These are phyloP conservation scores for Todiramphus saurophagus DNA, from an alignment of 2,113 vertebrate species.

Conservation along the genomic window DNA sequence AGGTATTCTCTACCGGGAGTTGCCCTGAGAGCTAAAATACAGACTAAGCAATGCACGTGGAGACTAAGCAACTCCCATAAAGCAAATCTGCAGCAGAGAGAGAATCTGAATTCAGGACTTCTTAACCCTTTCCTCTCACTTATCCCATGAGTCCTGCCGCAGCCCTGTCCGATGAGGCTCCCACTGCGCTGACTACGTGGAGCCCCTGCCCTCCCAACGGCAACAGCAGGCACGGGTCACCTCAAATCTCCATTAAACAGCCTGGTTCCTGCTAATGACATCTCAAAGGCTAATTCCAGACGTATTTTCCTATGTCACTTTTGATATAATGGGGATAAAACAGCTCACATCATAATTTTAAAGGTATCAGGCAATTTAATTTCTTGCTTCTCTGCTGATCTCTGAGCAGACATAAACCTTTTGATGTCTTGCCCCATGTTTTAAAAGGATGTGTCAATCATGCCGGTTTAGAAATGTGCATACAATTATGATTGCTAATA, in stretches of 20 bases:
- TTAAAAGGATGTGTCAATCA: conserved; percentile 7
- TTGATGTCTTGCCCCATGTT: background rate
- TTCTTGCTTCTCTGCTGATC: conserved; percentile 8
- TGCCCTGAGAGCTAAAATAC: background rate
- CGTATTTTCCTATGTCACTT: background rate
- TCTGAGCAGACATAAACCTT: background rate
- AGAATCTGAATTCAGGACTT: background rate
- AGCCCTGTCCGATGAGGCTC: background rate
- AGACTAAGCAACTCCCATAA: background rate
- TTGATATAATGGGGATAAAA: background rate
- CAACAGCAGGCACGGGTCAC: rapidly evolving
- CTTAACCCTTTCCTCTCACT: background rate
- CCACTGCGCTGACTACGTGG: rapidly evolving
- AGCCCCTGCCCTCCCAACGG: background rate
- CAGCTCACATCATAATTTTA: background rate
- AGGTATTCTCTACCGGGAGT: background rate
- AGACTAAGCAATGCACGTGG: background rate
- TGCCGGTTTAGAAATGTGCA: conserved; percentile 15
- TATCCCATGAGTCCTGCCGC: background rate
- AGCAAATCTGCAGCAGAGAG: background rate
- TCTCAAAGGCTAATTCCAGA: background rate
- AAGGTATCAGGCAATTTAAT: background rate
- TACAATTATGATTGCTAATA: conserved; percentile 8
- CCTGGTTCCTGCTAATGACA: background rate
- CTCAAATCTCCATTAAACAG: background rate